phyloP scores from a whole-genome alignment of 23 tunicate genomes.

The Ascidia mentula region DNA sequence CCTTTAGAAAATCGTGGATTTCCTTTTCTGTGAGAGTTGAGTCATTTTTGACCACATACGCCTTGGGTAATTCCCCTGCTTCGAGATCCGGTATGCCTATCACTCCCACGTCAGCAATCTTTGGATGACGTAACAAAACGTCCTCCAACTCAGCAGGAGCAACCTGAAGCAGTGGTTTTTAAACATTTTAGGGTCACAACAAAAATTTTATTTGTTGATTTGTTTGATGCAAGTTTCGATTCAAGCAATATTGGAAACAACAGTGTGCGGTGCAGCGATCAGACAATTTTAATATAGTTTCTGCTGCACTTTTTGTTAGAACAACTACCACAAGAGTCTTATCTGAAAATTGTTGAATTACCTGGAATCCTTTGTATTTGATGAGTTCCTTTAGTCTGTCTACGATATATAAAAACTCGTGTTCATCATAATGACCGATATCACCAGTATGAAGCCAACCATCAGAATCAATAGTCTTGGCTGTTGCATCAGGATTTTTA shows the following conservation, averaged over 20 bases:
- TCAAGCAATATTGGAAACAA: too few relatives aligned
- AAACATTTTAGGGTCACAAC: background rate
- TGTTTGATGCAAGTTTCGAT: too few relatives aligned
- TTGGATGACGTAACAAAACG: conserved; percentile 32
- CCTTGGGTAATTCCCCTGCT: conserved; percentile 61
- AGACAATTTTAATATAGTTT: too few relatives aligned
- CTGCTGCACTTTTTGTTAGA: too few relatives aligned
- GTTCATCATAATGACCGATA: conserved; percentile 69
- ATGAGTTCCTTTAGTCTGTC: conserved; percentile 76
- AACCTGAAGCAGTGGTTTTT: conserved; percentile 18
- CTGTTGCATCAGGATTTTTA: conserved; percentile 54
- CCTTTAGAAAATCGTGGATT: conserved; percentile 27
- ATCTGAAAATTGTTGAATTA: too few relatives aligned
- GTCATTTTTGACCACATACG: conserved; percentile 51
- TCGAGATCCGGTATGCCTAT: conserved; percentile 53
- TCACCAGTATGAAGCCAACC: conserved; percentile 94
- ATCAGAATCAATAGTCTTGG: conserved; percentile 42
- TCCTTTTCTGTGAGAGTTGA: conserved; percentile 32
- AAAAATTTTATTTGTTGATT: too few relatives aligned
- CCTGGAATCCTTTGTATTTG: conserved; percentile 87
- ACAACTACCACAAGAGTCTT: too few relatives aligned
- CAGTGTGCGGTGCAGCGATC: too few relatives aligned
- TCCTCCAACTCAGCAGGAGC: conserved; percentile 67
- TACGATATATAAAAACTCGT: conserved; percentile 53
- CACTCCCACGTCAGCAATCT: conserved; percentile 57